Conservation (phyloP, 2,113 vertebrate genomes). For the Paraplagusia blochii region DNA sequence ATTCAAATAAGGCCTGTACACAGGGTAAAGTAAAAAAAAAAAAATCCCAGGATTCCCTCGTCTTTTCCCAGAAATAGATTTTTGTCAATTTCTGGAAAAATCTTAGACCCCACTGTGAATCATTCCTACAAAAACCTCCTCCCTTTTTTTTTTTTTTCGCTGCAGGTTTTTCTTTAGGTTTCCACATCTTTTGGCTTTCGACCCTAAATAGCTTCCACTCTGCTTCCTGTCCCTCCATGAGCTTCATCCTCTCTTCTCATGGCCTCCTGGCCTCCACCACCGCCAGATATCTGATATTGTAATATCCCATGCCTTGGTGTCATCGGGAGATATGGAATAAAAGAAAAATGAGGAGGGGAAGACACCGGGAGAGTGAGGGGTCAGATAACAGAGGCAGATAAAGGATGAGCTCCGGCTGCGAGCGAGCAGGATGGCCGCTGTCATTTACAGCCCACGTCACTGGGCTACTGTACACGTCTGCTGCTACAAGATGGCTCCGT, state of each 20-base stretch:
- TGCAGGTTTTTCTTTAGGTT: slow-evolving; percentile 15
- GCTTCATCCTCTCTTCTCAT: slow-evolving; percentile 11
- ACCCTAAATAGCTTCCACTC: not conserved
- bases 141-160: slow-evolving; percentile 24
- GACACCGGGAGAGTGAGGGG: slow-evolving; percentile 17
- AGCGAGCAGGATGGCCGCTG: slow-evolving; percentile 23
- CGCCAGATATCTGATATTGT: slow-evolving; percentile 42
- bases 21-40: no score
- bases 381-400: slow-evolving; percentile 40
- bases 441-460: slow-evolving; percentile 28
- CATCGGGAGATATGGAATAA: slow-evolving; percentile 19
- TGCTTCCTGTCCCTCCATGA: not conserved
- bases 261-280: slow-evolving; percentile 25
- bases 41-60: no score
- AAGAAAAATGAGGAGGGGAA: slow-evolving; percentile 37
- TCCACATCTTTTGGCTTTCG: slow-evolving; percentile 6
- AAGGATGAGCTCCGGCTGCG: slow-evolving; percentile 25
- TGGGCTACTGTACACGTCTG: not conserved
- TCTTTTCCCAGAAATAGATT: no score
- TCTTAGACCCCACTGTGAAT: slow-evolving; percentile 49
- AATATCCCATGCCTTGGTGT: slow-evolving; percentile 35
- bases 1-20: no score
- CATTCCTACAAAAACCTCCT: slow-evolving; percentile 24
- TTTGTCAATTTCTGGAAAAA: no score
- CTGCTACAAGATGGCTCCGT: slow-evolving; percentile 32